Evolutionary conservation across 1,140 invertebrate species (phyloP), one percentile per base, ranked within the genome.

Genomic region (Goniozus legneri): DNA sequence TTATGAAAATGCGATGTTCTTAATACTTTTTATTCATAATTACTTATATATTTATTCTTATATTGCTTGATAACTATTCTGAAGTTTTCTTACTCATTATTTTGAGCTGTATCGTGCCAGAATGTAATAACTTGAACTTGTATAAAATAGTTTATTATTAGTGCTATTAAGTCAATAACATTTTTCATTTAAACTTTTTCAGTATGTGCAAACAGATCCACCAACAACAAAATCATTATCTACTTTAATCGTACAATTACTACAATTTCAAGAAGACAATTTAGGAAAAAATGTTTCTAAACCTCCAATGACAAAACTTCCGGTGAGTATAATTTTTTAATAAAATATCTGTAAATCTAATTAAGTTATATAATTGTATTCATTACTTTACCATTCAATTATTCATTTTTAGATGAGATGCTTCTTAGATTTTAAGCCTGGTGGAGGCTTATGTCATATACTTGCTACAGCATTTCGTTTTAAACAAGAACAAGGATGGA

Each of bases 251-350:
- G 82, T 94, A 40, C 91, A 96, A 67, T 79, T 97, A 35, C 81
- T 97, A 35, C 93, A 97, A 70, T 97, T 97, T 76, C 94, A 97
- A 79, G 95, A 97, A 75, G 94, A 96, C 56, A 91, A 91, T 73
- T 84, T 97, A 65, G 94, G 94, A 2, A 94, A 95, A 79, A 93
- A 91, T 84, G 87, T 90, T 13, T 82, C 83, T 34, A 95, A 96
- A 74, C 89, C 93, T 55, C 84, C 89, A 54, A 84, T 88, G 69
- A 80, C 84, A 38, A 82, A 88, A 73, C 82, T 93, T 76, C 91
- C 91, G 61, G 89, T 92, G 81, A 82, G 84, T 84, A 47, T 27
- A 27, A 27, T 33, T 21, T 43, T 49, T 56, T n/a, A n/a, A n/a
- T n/a, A n/a, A n/a, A n/a, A n/a, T n/a, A n/a, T n/a, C n/a, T 50